Evolutionary conservation across 2,113 vertebrate genomes (phyloP), one percentile per base, ranked within the genome.

Genomic region (Callorhinus ursinus): DNA sequence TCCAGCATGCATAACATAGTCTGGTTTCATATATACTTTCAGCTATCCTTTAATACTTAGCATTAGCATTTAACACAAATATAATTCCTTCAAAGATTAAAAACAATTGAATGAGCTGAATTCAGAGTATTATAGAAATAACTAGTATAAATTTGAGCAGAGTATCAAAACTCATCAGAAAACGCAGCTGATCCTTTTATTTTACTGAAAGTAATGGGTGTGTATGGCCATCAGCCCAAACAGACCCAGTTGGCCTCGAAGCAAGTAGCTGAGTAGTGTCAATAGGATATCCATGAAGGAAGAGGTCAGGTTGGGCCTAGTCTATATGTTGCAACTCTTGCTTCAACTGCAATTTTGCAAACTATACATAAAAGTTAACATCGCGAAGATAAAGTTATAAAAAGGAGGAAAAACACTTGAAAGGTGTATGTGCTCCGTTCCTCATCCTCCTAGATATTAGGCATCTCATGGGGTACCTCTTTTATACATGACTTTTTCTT

Each of bases 291-390:
- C 77, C 21, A 61, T 10, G 51, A 59, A 91, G 42, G 55, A 93
- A 16, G 0, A 76, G 46, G 49, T 61, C 53, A 94, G 79, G 51
- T 11, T 83, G 53, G 36, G 22, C 82, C 71, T 4, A 5, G 71
- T 39, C 31, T 79, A 28, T 80, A 55, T 90, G 93, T 8, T 79
- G 74, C 67, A 92, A 96, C 22, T 93, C 74, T 85, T 65, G 72
- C 51, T 80, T 90, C 51, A 84, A 53, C 24, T 86, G 39, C 39
- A 97, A 79, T 93, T 91, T 21, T 81, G n/a, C 65, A 91, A 95
- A 76, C 36, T 77, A 55, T 91, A 86, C 79, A 90, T 63, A 82
- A 82, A 95, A 97, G 59, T 55, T 42, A 88, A 95, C 72, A 91
- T 31, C 49, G 0, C 53, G 28, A 71, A 77, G 36, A 88, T 36